Base-by-base conservation (phyloP, 2,888 invertebrate genomes). In the Salpingus planirostris region DNA sequence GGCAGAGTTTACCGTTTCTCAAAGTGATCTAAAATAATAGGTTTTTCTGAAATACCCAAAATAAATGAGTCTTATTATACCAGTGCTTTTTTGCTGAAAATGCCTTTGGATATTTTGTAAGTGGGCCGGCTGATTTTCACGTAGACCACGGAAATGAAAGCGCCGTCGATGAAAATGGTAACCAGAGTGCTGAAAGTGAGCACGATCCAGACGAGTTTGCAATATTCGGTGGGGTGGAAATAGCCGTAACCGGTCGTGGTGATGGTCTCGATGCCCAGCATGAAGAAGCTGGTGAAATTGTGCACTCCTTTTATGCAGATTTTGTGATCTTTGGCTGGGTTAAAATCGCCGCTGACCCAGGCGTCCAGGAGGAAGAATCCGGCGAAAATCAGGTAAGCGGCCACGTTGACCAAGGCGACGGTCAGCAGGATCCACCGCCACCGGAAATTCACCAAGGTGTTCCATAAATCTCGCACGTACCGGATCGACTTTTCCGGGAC, bases 21-120 rank as follows among this genome's bases (percentile, higher is more conserved):
- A 50, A 21, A 22, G 34, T 27, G 13, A 50, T 37, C 50, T 49
- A 29, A 18, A 40, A 41, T 26, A 25, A 29, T 15, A 23, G n/a
- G n/a, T n/a, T n/a, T n/a, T n/a, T n/a, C n/a, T n/a, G n/a, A n/a
- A n/a, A n/a, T n/a, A n/a, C n/a, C n/a, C n/a, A n/a, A n/a, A n/a
- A n/a, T n/a, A n/a, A 27, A 15, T 10, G 3, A 18, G 10, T 14
- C 12, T 33, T 28, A 24, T 22, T 21, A 21, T 52, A 78, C 78
- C 46, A 76, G 70, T n/a, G 78, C 78, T 34, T 71, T 74, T 44
- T 76, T 85, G 49, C 87, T 87, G 62, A 88, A 91, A 11, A 48
- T 52, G 29, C 54, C 58, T 38, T 51, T 52, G 5, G 56, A 54
- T 38, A 60, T 59, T 53, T 46, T 29, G 32, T 44, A 34, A 8